These are phyloP conservation scores for Trachelus stipa DNA, from an alignment of 2,888 invertebrate species.

Conservation along the genomic window DNA sequence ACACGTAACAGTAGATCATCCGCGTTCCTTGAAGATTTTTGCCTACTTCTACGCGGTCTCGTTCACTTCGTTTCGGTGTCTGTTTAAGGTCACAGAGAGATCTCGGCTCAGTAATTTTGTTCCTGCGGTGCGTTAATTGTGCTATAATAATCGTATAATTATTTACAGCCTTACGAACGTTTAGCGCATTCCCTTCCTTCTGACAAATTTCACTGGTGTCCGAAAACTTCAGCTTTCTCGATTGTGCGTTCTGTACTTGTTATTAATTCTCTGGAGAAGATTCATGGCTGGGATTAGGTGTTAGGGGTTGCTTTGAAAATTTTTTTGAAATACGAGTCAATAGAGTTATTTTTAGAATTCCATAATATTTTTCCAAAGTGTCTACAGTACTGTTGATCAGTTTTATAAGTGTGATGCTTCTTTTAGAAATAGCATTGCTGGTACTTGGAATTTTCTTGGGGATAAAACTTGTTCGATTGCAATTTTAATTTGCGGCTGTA, in stretches of 20 bases:
- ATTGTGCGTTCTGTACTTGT: not conserved
- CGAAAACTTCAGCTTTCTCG: not conserved
- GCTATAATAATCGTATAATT: constrained; percentile 57
- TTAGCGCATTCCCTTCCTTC: constrained; percentile 41
- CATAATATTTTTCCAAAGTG: not conserved
- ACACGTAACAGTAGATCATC: not conserved
- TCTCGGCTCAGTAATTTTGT: not conserved
- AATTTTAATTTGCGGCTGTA: no score
- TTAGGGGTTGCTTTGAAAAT: not conserved
- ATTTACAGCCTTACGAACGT: constrained; percentile 56
- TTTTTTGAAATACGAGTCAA: not conserved
- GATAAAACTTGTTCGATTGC: no score
- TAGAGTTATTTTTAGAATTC: not conserved
- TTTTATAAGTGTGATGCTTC: no score
- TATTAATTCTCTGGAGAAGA: not conserved
- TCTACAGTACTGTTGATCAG: not conserved
- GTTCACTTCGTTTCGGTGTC: not conserved
- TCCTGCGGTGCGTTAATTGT: constrained; percentile 23
- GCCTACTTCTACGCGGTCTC: not conserved
- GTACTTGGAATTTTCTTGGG: not conserved
- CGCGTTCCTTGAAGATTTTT: not conserved
- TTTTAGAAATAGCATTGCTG: no score
- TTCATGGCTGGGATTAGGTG: not conserved
- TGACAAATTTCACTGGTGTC: not conserved
- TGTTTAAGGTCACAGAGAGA: not conserved